Evolutionary conservation across 2,113 vertebrate species (phyloP), one percentile per base, ranked within the genome.

Genomic region (Aspiorhynchus laticeps): DNA sequence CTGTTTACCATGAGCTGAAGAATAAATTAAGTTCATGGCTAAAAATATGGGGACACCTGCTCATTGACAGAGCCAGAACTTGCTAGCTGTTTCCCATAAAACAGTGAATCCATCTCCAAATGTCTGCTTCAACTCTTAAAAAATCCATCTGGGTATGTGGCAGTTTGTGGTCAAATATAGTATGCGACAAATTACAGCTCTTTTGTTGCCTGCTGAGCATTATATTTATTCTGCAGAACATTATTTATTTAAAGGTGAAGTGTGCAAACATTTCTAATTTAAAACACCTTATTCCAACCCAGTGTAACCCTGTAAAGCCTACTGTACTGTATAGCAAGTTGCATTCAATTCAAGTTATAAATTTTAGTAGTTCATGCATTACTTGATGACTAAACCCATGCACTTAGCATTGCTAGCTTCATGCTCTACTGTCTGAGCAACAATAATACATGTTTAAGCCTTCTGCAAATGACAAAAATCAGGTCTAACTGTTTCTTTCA

Each of bases 51-150:
- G 36, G 69, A 73, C 69, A 73, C 69, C 69, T 71, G 67, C 33
- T 73, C 69, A 41, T 73, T 73, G 69, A 73, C 36, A 41, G 36
- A 73, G 36, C 33, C 19, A 36, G 67, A 71, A 19, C 31, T 36
- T 36, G 67, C 17, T 36, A 10, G 83, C 80, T 69, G 83, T 56
- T 85, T 61, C 56, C 56, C 24, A 10, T 4, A 61, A 61, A 3
- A 24, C 56, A 61, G 1, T 88, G 88, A 88, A 90, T 91, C 88
- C 87, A 51, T 80, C 46, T n/a, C 77, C 36, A 41, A 73, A 76
- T 53, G 28, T 21, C 80, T 86, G 33, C 33, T 71, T 38, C 67
- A 71, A 11, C 67, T 38, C 17, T 24, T 24, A 38, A 38, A 73
- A 11, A 11, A 38, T 24, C 69, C 33, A 73, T 73, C 33, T 73